These are phyloP conservation scores for Myotis daubentonii DNA, from an alignment of 2,797 vertebrate species.

Conservation along the genomic window DNA sequence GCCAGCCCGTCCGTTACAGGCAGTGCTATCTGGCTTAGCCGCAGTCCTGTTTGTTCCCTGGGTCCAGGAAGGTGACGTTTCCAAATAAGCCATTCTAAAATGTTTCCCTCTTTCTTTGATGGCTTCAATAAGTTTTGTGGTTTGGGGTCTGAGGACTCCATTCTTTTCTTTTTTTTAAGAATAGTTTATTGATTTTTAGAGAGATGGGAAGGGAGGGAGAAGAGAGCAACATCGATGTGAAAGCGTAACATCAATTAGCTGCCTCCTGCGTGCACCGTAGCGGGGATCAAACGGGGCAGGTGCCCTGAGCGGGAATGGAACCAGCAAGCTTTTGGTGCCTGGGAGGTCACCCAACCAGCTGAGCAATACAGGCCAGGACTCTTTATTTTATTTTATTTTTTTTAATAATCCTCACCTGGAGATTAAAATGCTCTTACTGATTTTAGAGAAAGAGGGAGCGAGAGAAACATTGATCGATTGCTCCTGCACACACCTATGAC, in stretches of 20 bases:
- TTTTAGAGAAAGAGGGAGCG: not conserved
- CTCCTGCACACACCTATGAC: not conserved
- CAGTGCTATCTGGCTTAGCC: rapidly evolving
- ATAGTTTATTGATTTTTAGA: not conserved
- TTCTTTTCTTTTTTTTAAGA: not conserved
- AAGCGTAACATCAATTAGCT: not conserved
- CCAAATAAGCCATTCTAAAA: not conserved
- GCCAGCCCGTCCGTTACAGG: rapidly evolving
- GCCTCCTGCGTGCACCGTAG: not conserved
- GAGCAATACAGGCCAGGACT: not conserved
- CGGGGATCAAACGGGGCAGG: not conserved
- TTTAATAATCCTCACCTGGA: not conserved
- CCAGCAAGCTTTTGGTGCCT: not conserved
- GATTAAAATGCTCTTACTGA: not conserved
- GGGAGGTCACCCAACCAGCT: not conserved
- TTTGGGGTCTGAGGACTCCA: not conserved
- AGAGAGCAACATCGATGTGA: not conserved
- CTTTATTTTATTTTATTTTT: too few species aligned
- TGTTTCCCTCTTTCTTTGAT: not conserved
- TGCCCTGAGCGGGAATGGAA: not conserved
- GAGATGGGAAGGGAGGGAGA: not conserved
- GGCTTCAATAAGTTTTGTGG: not conserved
- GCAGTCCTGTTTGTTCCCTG: not conserved
- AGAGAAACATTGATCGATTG: not conserved
- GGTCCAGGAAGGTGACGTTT: not conserved